Evolutionary conservation across 2,888 invertebrate species (phyloP).

Genomic region (Eueremaeus valkanovi): DNA sequence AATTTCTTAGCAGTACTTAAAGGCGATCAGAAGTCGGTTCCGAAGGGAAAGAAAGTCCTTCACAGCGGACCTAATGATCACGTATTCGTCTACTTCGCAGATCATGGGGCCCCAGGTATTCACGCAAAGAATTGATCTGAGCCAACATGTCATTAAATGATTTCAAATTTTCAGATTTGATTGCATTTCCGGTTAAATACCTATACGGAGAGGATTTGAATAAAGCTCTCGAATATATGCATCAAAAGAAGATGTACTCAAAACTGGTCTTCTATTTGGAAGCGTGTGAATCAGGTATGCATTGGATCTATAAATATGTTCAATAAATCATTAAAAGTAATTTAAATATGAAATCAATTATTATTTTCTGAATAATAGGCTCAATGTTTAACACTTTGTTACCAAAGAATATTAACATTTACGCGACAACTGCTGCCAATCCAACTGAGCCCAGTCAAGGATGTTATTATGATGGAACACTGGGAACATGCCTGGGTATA

Average conservation of each 20-base stretch:
- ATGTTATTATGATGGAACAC: constrained; percentile 57
- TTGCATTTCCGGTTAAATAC: constrained; percentile 57
- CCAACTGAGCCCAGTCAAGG: constrained; percentile 59
- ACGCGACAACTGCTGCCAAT: constrained; percentile 58
- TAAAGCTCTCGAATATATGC: constrained; percentile 53
- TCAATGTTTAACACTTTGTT: constrained; percentile 60
- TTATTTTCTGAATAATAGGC: not conserved
- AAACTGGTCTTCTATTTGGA: constrained; percentile 60
- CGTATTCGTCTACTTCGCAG: constrained; percentile 61
- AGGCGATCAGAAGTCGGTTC: constrained; percentile 53
- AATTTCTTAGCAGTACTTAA: constrained; percentile 59
- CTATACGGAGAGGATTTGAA: constrained; percentile 51
- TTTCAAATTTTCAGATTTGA: constrained; percentile 35
- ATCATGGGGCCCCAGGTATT: constrained; percentile 60
- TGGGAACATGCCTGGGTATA: not conserved
- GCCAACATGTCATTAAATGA: not conserved
- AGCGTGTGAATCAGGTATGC: constrained; percentile 60
- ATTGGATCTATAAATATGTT: not conserved
- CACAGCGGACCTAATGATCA: constrained; percentile 56
- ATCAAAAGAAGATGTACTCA: constrained; percentile 53
- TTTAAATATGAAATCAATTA: not conserved
- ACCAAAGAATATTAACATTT: constrained; percentile 54
- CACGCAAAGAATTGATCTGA: not conserved
- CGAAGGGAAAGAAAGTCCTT: constrained; percentile 31
- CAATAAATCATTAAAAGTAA: not conserved